phyloP scores from a whole-genome alignment of 2,113 vertebrate species.

The Misgurnus anguillicaudatus region DNA sequence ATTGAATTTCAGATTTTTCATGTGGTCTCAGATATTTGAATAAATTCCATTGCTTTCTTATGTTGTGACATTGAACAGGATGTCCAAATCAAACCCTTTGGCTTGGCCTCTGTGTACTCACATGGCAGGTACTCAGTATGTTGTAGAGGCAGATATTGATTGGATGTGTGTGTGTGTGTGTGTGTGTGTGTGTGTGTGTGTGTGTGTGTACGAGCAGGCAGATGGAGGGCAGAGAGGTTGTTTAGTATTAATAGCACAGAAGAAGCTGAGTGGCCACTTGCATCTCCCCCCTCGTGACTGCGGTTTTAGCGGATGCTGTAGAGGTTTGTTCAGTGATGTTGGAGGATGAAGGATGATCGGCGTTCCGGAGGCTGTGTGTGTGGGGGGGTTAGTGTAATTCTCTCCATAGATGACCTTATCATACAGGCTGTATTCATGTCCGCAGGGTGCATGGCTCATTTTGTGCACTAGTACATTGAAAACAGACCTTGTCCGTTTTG shows the following conservation, averaged over 20 bases:
- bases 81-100: background rate
- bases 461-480: background rate
- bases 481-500: background rate
- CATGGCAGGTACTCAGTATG: constrained; percentile 37
- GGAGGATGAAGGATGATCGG: background rate
- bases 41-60: constrained; percentile 10
- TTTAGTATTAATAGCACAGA: constrained; percentile 45
- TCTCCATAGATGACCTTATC: constrained; percentile 22
- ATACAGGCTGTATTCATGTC: background rate
- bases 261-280: constrained; percentile 35
- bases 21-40: too few species aligned
- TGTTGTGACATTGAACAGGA: background rate
- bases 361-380: background rate
- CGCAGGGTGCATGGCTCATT: background rate
- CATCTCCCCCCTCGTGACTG: constrained; percentile 31
- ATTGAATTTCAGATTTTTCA: too few species aligned
- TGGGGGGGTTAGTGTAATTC: background rate
- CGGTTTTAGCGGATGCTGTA: constrained; percentile 20
- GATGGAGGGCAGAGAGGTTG: constrained; percentile 6
- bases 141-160: constrained; percentile 23
- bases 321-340: background rate
- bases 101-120: constrained; percentile 1
- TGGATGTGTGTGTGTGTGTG: background rate
- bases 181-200: constrained; percentile 12
- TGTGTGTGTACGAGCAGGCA: constrained; percentile 31